Evolutionary conservation across 2,113 vertebrate species (phyloP), one percentile per base, ranked within the genome.

Genomic region (Dolichallabes microphthalmus): DNA sequence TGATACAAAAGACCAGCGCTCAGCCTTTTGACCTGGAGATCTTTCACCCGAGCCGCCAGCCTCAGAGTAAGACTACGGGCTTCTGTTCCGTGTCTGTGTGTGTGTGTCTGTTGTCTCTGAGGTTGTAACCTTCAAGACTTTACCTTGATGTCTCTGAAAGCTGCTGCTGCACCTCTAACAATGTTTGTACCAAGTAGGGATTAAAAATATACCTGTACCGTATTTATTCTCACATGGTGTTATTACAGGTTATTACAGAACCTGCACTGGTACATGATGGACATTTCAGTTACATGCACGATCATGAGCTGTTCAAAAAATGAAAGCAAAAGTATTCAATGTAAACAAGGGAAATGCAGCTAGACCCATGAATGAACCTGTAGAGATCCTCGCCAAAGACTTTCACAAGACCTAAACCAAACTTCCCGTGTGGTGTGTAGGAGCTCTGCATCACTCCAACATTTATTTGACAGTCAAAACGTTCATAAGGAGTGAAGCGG

Each of bases 21-120:
- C 96, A 97, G 60, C 96, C 96, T 0, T 97, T 97, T 82, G 96
- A 97, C 91, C 94, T 97, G 86, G 95, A 96, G 88, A 96, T 97
- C 77, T 96, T 95, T 78, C 96, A 97, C 83, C 96, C 96, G 13
- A 96, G 96, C 85, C 94, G 96, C 35, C 96, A 97, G 75, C 96
- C 96, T 20, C 96, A 94, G 89, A 96, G 96, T 97, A 90, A 93
- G 71, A 79, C 13, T 12, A 25, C 25, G 14, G 30, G 10, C 80
- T 80, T 68, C 61, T 58, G 45, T 75, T 66, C 27, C 0, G 11
- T 7, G 45, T 52, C n/a, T 55, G n/a, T 55, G 74, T 55, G 74
- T 76, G 25, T 76, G 50, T 55, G 9, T 64, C 22, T 64, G 61
- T 30, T 57, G 14, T 71, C 19, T 71, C 19, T 71, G 19, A 71